Evolutionary conservation across 1,140 invertebrate genomes (phyloP), one percentile per base, ranked within the genome.

Genomic region (Leptopilina boulardi): DNA sequence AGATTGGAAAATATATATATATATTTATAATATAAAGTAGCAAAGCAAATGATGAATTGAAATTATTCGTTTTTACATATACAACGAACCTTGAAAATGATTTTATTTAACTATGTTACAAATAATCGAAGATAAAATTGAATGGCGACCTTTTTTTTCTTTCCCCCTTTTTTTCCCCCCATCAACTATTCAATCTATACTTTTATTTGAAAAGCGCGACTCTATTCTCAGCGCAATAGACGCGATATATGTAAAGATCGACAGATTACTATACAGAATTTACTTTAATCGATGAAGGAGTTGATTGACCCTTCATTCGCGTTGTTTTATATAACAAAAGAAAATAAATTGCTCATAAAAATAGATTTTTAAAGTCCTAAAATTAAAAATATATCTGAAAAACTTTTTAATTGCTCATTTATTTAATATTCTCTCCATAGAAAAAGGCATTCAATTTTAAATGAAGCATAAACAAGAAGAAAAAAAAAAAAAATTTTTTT

Each of bases 211-310:
- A 38, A 38, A n/a, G 21, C 59, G 13, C 26, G 11, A n/a, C 23
- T 34, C 59, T 66, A 66, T 34, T 66, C 15, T 23, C 15, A 34
- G 59, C 59, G 34, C 34, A 38, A 66, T 30, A 66, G 59, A 66
- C 59, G 59, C 34, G 34, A 38, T 38, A 66, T 66, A 26, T 26
- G 13, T 66, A 66, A 23, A 66, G 59, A 23, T 30, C 30, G 59
- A 66, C 59, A 66, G 59, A 66, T 66, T 66, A 66, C 59, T 66
- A 66, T 66, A 66, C 59, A 66, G 59, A 66, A 66, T 66, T 66
- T 66, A 15, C 59, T 34, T 66, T 66, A 66, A 66, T 66, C 59
- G 26, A 66, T 66, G 26, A 66, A 30, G 59, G 13, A 66, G 59
- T 66, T 30, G 10, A 66, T 30, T 66, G 59, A 66, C 59, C 59